Evolutionary conservation across 1,140 invertebrate genomes (phyloP), one percentile per base, ranked within the genome.

Genomic region (Drosophila paulistorum): DNA sequence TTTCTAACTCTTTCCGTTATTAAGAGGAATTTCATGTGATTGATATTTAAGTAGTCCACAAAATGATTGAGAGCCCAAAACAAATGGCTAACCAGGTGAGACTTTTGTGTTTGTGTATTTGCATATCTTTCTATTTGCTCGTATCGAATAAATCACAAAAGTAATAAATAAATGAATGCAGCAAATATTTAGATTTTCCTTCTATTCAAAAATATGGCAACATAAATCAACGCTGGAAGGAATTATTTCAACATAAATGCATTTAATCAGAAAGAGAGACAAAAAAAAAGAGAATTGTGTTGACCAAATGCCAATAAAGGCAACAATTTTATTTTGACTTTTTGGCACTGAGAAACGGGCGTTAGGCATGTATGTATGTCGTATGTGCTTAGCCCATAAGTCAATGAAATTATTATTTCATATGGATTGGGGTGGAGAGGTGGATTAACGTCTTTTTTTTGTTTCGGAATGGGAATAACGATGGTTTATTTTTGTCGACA

Each of bases 401-500:
- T 75, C 72, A 76, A 76, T 71, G 63, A 63, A 74, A 76, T 75
- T 75, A 76, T 76, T 76, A 58, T 66, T 73, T 62, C 70, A 66
- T 73, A 54, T 48, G 55, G 7, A 60, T 13, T 39, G 30, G 51
- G 13, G 45, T 7, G 20, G n/a, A 20, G 33, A 23, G 54, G 14
- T 30, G 20, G 60, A 26, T 14, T 20, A 10, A 4, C 7, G 42
- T 14, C 42, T 45, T 0, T 26, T 17, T 7, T 45, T 9, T 7
- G 13, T 17, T 35, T 33, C 37, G 37, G 10, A 41, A 62, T 62
- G 26, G 13, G 23, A 11, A 51, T 37, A 6, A 14, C 30, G n/a
- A 17, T 41, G 41, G 60, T 42, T 77, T 73, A 39, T 30, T 69
- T 66, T 73, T 90, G 78, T 77, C 58, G 82, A 81, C 90, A 91